Percentiles rank a stretch among this genome's conserved stretches.
Conservation (phyloP, 2,888 invertebrate genomes). For the Aphrophora alni region DNA sequence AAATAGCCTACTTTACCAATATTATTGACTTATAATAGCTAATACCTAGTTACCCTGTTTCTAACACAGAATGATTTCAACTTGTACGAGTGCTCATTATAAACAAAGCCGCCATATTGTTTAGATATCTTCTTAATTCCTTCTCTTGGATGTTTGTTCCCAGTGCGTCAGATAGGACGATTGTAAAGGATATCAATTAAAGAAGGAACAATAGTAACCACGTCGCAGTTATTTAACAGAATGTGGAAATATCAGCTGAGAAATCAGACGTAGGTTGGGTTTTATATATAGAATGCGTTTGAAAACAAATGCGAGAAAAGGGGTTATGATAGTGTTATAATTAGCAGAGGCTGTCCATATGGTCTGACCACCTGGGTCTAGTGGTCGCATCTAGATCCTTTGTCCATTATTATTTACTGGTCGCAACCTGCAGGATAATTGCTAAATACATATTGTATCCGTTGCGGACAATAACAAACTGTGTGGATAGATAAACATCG, state of each 20-base stretch:
- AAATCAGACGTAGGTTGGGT: background rate
- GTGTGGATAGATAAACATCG: too few species aligned
- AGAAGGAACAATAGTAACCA: background rate
- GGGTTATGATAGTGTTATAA: background rate
- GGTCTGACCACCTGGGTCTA: background rate
- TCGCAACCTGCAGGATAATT: background rate
- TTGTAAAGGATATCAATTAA: background rate
- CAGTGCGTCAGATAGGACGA: background rate
- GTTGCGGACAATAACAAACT: too few species aligned
- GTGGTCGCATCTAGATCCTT: background rate
- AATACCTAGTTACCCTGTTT: too few species aligned
- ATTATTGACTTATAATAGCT: too few species aligned
- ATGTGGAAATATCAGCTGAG: background rate
- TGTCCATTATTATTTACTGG: background rate
- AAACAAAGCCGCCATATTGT: background rate
- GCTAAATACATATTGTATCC: background rate
- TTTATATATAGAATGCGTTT: background rate
- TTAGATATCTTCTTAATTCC: background rate
- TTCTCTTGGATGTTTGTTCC: background rate
- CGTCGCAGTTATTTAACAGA: background rate
- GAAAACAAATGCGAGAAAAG: background rate
- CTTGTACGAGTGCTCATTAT: too few species aligned
- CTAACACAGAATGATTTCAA: too few species aligned
- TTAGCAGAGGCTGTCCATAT: background rate
- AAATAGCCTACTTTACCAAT: too few species aligned